Percentiles rank a stretch among this genome's conserved stretches.
phyloP scores from a whole-genome alignment of 2,888 invertebrate genomes.

The Nezara viridula region DNA sequence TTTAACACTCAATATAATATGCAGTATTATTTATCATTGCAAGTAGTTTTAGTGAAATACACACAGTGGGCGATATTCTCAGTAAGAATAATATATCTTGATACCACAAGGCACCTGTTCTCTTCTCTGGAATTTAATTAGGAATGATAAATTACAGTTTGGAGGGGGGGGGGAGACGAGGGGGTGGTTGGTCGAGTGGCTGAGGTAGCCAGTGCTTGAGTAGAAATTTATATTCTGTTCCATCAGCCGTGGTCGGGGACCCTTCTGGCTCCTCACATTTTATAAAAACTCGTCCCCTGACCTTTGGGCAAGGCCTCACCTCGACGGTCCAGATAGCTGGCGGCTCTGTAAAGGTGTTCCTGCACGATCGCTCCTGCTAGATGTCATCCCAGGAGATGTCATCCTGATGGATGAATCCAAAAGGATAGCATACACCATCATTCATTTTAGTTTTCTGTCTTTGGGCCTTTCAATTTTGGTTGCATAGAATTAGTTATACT shows the following conservation, averaged over 20 bases:
- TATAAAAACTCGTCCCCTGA: background rate
- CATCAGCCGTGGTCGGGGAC: background rate
- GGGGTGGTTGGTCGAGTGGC: background rate
- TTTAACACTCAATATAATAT: too few relatives aligned
- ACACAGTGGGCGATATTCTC: background rate
- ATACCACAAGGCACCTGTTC: background rate
- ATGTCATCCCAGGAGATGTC: too few relatives aligned
- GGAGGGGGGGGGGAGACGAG: background rate
- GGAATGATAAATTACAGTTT: background rate
- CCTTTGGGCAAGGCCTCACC: too few relatives aligned
- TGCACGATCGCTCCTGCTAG: too few relatives aligned
- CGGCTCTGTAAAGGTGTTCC: too few relatives aligned
- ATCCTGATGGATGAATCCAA: too few relatives aligned
- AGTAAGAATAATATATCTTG: background rate
- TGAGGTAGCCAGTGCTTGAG: background rate
- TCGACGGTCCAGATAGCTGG: too few relatives aligned
- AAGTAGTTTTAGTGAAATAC: background rate
- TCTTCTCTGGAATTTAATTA: slow-evolving; percentile 2
- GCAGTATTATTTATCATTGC: too few relatives aligned
- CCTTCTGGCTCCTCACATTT: background rate
- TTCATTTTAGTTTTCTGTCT: too few relatives aligned
- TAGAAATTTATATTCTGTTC: background rate
- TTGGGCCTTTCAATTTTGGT: too few relatives aligned
- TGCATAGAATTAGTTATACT: too few relatives aligned
- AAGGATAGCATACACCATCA: too few relatives aligned